Percentiles rank a stretch among this genome's conserved stretches.
These are phyloP conservation scores for Dallia pectoralis DNA, from an alignment of 2,797 vertebrate species.

Conservation along the genomic window DNA sequence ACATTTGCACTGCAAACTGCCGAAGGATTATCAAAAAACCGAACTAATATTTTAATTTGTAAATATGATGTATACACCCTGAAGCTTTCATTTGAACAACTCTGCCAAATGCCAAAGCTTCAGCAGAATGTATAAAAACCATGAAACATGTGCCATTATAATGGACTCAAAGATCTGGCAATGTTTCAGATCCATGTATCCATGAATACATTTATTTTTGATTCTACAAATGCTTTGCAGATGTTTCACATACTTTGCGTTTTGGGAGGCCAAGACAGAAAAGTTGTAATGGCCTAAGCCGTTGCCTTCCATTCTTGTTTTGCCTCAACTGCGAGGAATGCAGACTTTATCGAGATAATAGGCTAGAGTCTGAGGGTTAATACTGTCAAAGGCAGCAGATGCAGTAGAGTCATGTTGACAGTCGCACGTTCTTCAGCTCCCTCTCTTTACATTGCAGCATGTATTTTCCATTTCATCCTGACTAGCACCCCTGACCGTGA, in stretches of 20 bases:
- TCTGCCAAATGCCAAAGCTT: constrained; percentile 66
- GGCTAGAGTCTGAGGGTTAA: too few species aligned
- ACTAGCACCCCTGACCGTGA: too few species aligned
- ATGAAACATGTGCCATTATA: constrained; percentile 74
- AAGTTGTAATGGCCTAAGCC: not conserved
- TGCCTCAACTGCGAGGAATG: not conserved
- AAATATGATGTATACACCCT: constrained; percentile 69
- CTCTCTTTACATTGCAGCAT: too few species aligned
- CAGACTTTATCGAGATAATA: too few species aligned
- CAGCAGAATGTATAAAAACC: constrained; percentile 70
- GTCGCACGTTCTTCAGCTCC: too few species aligned
- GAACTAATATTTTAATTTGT: constrained; percentile 61
- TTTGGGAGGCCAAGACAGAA: constrained; percentile 32
- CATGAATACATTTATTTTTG: constrained; percentile 79
- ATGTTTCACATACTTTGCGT: constrained; percentile 68
- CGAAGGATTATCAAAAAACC: constrained; percentile 37
- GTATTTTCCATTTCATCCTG: too few species aligned
- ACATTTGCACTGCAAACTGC: constrained; percentile 64
- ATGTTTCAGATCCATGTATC: constrained; percentile 67
- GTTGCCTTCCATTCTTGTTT: not conserved
- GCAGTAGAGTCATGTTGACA: too few species aligned
- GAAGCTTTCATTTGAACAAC: constrained; percentile 64
- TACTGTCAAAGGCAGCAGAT: too few species aligned
- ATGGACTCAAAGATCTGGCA: constrained; percentile 70
- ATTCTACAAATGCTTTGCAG: constrained; percentile 77